Evolutionary conservation across 2,113 vertebrate genomes (phyloP).

Genomic region (Poeciliopsis prolifica): DNA sequence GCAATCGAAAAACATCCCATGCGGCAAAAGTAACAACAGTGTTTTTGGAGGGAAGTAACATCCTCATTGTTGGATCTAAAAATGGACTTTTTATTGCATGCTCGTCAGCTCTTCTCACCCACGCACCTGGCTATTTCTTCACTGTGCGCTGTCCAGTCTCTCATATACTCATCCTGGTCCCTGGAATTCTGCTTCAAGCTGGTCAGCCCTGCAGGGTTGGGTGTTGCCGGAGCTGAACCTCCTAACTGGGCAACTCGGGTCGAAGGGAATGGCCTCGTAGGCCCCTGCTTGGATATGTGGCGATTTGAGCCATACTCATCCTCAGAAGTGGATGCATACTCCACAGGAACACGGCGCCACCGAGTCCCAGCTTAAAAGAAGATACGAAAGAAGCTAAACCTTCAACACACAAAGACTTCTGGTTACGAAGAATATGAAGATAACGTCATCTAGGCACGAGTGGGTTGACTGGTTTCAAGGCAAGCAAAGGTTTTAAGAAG

Average conservation of each 20-base stretch:
- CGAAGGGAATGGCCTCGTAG: conserved; percentile 85
- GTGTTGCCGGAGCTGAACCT: conserved; percentile 80
- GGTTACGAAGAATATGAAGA: not conserved
- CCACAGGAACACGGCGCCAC: conserved; percentile 94
- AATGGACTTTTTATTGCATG: not conserved
- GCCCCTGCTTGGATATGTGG: conserved; percentile 89
- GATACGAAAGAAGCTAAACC: not conserved
- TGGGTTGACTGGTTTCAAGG: not conserved
- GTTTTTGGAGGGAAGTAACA: not conserved
- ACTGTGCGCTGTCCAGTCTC: conserved; percentile 96
- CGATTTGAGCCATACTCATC: conserved; percentile 98
- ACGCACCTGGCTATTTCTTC: conserved; percentile 94
- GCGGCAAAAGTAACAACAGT: not conserved
- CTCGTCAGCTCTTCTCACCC: not conserved
- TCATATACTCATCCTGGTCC: conserved; percentile 96
- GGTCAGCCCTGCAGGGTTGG: conserved; percentile 72
- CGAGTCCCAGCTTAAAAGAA: conserved; percentile 77
- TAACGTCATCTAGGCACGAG: not conserved
- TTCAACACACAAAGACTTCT: not conserved
- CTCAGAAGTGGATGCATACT: conserved; percentile 98
- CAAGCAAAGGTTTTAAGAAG: not conserved
- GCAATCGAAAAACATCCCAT: not conserved
- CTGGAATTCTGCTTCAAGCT: conserved; percentile 88
- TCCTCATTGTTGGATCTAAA: conserved; percentile 20
- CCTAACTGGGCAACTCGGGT: conserved; percentile 88